Base-by-base conservation (phyloP, 2,113 vertebrate genomes). In the Rhipidura dahli region DNA sequence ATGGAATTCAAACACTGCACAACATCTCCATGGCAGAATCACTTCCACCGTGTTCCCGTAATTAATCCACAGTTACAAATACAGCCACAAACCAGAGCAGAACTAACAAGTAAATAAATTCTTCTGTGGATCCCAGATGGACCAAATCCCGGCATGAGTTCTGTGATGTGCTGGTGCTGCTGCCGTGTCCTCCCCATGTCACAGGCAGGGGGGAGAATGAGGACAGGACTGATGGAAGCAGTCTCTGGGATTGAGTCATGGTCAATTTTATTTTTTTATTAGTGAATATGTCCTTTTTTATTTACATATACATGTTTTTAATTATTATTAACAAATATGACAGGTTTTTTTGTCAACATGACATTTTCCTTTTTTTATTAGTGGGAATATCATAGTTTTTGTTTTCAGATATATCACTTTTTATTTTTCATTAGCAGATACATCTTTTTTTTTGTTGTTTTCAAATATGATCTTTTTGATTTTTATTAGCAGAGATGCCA, bases 31-130 rank as follows among this genome's bases (percentile, higher is more conserved):
- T 1, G 82, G 83, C 19, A 77, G 72, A 30, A 49, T 18, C 9
- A 3, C n/a, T 82, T 83, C 57, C n/a, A 20, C 64, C 40, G 1
- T 8, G 1, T 42, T n/a, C 44, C 57, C 30, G 1, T 91, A 95
- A 83, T 91, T 85, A 85, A 79, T 51, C 64, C 57, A 56, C 50
- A 83, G 57, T 37, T 83, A 87, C 31, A 50, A n/a, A 80, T 2
- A 9, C 10, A 54, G 53, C 47, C 37, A 66, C 59, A 75, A 75
- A 69, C 9, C n/a, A 66, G 72, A 94, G n/a, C 31, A 80, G 50
- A 89, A 56, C 59, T 35, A 85, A 59, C 27, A 63, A 77, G 54
- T 69, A 91, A 91, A 93, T 73, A n/a, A 63, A 77, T 80, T 83
- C 45, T 72, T 23, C 61, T 4, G 4, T 11, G n/a, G 49, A 51